These are phyloP conservation scores for Vanessa atalanta DNA, from an alignment of 1,140 invertebrate species.

Conservation along the genomic window DNA sequence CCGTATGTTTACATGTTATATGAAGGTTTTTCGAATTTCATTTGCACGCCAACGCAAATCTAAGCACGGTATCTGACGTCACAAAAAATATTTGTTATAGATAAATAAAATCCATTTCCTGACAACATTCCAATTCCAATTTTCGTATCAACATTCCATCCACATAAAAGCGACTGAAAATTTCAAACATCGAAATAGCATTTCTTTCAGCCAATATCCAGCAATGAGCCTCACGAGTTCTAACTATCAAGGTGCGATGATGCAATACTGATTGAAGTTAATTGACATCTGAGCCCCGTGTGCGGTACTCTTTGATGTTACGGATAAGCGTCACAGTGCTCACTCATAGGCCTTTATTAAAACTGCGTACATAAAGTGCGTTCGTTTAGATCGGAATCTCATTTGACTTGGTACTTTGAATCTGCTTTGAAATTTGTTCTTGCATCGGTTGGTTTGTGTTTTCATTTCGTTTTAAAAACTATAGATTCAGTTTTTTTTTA, in stretches of 20 bases:
- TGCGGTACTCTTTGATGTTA: constrained; percentile 47
- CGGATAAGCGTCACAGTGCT: constrained; percentile 34
- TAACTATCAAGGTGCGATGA: constrained; percentile 39
- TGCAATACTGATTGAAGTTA: constrained; percentile 77
- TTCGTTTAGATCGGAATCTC: constrained; percentile 5
- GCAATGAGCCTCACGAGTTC: constrained; percentile 6
- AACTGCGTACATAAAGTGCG: constrained; percentile 21
- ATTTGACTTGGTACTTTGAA: neutral
- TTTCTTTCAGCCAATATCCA: constrained; percentile 11
- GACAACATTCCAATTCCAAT: neutral
- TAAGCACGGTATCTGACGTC: neutral
- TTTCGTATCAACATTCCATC: neutral
- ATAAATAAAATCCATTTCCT: constrained; percentile 5
- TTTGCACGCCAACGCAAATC: too few relatives aligned
- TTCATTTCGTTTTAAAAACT: neutral
- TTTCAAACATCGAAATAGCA: neutral
- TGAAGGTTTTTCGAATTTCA: too few relatives aligned
- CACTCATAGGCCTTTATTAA: constrained; percentile 32
- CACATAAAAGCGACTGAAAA: neutral
- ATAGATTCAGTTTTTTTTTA: neutral
- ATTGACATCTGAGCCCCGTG: constrained; percentile 74
- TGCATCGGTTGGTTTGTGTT: neutral
- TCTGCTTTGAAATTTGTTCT: neutral
- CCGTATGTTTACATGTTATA: too few relatives aligned
- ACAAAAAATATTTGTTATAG: constrained; percentile 3